phyloP scores from a whole-genome alignment of 2,888 invertebrate species.

The Drosophila merina region DNA sequence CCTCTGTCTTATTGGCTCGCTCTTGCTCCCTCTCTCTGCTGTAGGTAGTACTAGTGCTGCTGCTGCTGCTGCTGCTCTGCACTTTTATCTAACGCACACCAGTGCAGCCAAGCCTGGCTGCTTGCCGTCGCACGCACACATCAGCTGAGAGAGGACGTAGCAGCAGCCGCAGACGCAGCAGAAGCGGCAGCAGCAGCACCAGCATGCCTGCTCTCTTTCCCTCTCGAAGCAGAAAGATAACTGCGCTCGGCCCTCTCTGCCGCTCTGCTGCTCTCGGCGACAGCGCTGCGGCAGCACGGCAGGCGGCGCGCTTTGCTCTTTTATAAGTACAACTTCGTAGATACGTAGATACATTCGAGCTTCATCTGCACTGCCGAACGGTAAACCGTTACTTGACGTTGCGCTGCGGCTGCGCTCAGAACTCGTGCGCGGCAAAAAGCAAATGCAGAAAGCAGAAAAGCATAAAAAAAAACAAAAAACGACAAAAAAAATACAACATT shows the following conservation, averaged over 20 bases:
- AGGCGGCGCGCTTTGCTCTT: constrained; percentile 48
- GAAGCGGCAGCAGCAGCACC: constrained; percentile 18
- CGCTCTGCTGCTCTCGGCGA: constrained; percentile 25
- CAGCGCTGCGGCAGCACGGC: constrained; percentile 20
- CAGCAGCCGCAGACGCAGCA: constrained; percentile 39
- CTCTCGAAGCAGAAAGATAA: constrained; percentile 30
- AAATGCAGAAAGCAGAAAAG: constrained; percentile 16
- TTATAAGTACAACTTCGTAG: constrained; percentile 83
- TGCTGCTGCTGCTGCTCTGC: constrained; percentile 35
- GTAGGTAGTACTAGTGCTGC: not conserved
- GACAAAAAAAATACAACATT: constrained; percentile 1
- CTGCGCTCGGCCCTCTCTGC: constrained; percentile 49
- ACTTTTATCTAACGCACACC: constrained; percentile 71
- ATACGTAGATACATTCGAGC: constrained; percentile 80
- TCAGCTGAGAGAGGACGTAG: constrained; percentile 31
- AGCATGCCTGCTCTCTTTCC: constrained; percentile 14
- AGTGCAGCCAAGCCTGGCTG: constrained; percentile 48
- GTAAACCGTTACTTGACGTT: constrained; percentile 42
- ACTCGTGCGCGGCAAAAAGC: constrained; percentile 72
- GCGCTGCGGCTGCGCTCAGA: constrained; percentile 79
- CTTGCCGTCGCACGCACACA: constrained; percentile 51
- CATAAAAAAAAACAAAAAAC: constrained; percentile 10
- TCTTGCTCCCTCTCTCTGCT: not conserved
- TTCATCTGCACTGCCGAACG: constrained; percentile 77
- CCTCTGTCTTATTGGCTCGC: constrained; percentile 6